Base-by-base conservation (phyloP, 2,113 vertebrate species). In the Triplophysa rosa region DNA sequence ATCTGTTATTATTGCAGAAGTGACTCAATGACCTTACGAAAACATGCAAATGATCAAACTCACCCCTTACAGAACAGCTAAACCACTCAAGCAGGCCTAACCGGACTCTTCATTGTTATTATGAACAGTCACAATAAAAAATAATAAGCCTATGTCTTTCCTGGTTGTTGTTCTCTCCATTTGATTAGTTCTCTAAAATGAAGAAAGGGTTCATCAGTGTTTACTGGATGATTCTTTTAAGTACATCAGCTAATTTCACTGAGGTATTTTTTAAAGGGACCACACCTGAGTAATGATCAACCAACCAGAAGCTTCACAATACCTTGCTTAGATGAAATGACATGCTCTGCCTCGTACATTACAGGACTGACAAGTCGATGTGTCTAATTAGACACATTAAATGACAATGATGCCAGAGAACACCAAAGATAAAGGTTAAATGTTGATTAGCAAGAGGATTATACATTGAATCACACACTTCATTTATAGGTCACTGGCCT, bases 41-140 rank as follows among this genome's bases (percentile, higher is more conserved):
- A 69, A 69, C 4, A 54, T 71, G 52, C 33, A 72, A 58, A 71
- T 37, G 7, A 58, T 16, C 13, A 42, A 72, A 59, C 69, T 23
- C 1, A 8, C 19, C 11, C 7, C 12, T 23, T 47, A 47, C 42
- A 45, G 66, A 24, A 49, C 5, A 13, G 2, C 19, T 58, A 6
- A 67, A 47, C 65, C 14, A 45, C 49, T 70, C 68, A 1, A 70
- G 24, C 67, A 58, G 69, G 52, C 26, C 29, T 4, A 71, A 71
- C 69, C 26, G 1, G 69, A 37, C 10, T 13, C 49, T 21, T 47
- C 13, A 47, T 47, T 47, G 12, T 67, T 67, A 13, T 47, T n/a
- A 2, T 58, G 1, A 12, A 71, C 68, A 4, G 37, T 58, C 37
- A 37, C 19, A 58, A 58, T 21, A 70, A 33, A 29, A 37, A 29